These are phyloP conservation scores for Griposia aprilina DNA, from an alignment of 2,888 invertebrate species.

Conservation along the genomic window DNA sequence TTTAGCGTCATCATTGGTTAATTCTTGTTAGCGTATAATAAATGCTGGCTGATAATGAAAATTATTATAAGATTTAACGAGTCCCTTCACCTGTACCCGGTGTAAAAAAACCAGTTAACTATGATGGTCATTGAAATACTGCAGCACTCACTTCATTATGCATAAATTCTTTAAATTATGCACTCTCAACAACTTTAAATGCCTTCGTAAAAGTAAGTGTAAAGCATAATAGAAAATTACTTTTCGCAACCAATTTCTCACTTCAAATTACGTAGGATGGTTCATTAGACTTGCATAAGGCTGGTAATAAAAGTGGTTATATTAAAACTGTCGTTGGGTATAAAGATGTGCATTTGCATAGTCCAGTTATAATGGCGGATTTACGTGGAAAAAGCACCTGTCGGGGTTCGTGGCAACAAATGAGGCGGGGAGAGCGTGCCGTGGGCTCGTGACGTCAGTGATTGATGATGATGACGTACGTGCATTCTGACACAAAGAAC, in stretches of 20 bases:
- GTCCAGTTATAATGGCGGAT: slow-evolving; percentile 61
- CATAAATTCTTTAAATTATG: slow-evolving; percentile 39
- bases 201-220: slow-evolving; percentile 22
- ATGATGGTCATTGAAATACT: slow-evolving; percentile 46
- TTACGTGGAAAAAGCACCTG: slow-evolving; percentile 67
- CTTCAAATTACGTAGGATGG: slow-evolving; percentile 43
- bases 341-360: slow-evolving; percentile 63
- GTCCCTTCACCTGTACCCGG: background rate
- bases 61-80: slow-evolving; percentile 12
- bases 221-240: slow-evolving; percentile 46
- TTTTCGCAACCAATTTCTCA: slow-evolving; percentile 53
- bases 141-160: slow-evolving; percentile 5
- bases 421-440: slow-evolving; percentile 74
- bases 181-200: slow-evolving; percentile 15
- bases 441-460: slow-evolving; percentile 74
- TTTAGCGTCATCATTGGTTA: background rate
- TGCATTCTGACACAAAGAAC: slow-evolving; percentile 56
- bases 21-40: background rate
- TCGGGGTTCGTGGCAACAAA: slow-evolving; percentile 70
- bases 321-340: slow-evolving; percentile 55
- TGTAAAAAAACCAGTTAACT: slow-evolving; percentile 17
- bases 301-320: slow-evolving; percentile 39
- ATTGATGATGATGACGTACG: slow-evolving; percentile 82
- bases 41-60: background rate
- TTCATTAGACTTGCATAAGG: slow-evolving; percentile 45